Base-by-base conservation (phyloP, 2,113 vertebrate species). In the Platysteira castanea region DNA sequence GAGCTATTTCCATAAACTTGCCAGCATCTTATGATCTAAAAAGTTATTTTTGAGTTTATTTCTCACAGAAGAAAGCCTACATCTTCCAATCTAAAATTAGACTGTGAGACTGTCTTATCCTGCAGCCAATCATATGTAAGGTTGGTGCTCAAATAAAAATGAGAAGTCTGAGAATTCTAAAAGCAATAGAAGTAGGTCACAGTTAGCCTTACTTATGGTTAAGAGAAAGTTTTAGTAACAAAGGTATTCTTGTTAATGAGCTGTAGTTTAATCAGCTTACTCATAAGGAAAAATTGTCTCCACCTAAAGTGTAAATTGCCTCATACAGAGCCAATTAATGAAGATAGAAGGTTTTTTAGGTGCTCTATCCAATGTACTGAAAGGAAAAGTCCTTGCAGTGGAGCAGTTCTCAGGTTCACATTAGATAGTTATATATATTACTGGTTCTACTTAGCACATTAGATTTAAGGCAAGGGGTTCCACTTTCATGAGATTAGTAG, bases 21-120 rank as follows among this genome's bases (percentile, higher is more conserved):
- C 90, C 82, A 87, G 69, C 46, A 90, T 97, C 94, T 95, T 97
- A 74, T 96, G 90, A 95, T 90, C 52, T 93, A 64, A 93, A 95
- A 97, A 91, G 65, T 94, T 97, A 96, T 97, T 97, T 98, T 90
- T 96, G 35, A 96, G 96, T 97, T 98, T 97, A 95, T 97, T 96
- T 95, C 95, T 97, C 76, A 93, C 91, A 44, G 84, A 97, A 96
- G 92, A 96, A 97, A 97, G 96, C 84, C 93, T 96, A 87, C 88
- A 94, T 91, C 77, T 95, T 97, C 95, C 61, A 84, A 42, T 49
- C 97, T 98, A 97, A 98, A 98, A 96, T 97, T 98, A 96, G 93
- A 92, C 91, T 87, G 83, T 84, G 80, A 97, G 81, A 78, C 87
- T 96, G 67, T 90, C 93, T 98, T 91, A 84, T 93, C 82, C 79